Evolutionary conservation across 2,797 vertebrate species (phyloP).

Genomic region (Naso thynnoides): DNA sequence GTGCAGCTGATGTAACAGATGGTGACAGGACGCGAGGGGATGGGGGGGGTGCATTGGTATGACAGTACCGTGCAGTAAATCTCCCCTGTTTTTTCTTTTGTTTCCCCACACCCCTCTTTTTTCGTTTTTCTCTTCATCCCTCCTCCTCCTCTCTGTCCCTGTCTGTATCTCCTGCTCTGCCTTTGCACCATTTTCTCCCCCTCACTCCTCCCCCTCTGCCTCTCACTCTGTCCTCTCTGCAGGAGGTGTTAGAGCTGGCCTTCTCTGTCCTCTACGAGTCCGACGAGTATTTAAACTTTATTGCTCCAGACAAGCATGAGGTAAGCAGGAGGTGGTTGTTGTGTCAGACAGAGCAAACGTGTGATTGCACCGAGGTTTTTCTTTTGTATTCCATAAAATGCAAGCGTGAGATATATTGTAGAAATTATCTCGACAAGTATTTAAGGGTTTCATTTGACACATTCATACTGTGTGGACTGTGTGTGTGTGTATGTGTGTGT

Average conservation of each 20-base stretch:
- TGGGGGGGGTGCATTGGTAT: constrained; percentile 5
- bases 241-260: constrained; percentile 98
- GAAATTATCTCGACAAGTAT: not conserved
- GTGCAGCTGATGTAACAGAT: constrained; percentile 46
- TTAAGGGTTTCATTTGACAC: not conserved
- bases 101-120: not conserved
- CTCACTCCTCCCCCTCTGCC: constrained; percentile 22
- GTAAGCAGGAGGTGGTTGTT: constrained; percentile 80
- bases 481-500: not conserved
- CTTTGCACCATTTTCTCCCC: constrained; percentile 23
- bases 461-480: not conserved
- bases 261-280: constrained; percentile 99
- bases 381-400: not conserved
- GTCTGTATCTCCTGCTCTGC: constrained; percentile 15
- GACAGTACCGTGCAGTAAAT: constrained; percentile 39
- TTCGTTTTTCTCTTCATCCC: constrained; percentile 8
- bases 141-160: constrained; percentile 32
- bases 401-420: not conserved
- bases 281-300: constrained; percentile 98
- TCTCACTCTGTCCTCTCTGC: constrained; percentile 54
- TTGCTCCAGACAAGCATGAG: constrained; percentile 98
- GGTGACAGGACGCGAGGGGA: constrained; percentile 31
- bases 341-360: constrained; percentile 31
- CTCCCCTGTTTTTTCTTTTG: constrained; percentile 48
- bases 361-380: constrained; percentile 2